Percentiles rank a stretch among this genome's conserved stretches.
Evolutionary conservation across 2,113 vertebrate genomes (phyloP).

Genomic region (Tringa solitaria): DNA sequence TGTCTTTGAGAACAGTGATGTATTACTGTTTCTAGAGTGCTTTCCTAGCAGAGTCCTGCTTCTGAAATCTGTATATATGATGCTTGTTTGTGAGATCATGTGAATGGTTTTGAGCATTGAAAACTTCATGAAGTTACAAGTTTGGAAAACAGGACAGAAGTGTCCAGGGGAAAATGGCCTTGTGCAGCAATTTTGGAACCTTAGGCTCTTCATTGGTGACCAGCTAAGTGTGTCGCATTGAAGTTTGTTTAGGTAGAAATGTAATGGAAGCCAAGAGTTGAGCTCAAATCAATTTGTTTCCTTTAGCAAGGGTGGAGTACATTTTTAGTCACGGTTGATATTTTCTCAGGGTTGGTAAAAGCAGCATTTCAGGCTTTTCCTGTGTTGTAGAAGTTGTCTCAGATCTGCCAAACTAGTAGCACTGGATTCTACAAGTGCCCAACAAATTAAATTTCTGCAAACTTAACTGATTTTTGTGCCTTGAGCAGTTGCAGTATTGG

Average conservation of each 20-base stretch:
- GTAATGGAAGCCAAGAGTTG: background rate
- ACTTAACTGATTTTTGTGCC: slow-evolving; percentile 9
- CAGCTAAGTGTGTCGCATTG: background rate
- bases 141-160: background rate
- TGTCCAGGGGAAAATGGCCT: background rate
- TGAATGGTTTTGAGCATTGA: background rate
- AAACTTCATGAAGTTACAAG: background rate
- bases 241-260: background rate
- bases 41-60: background rate
- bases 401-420: slow-evolving; percentile 31
- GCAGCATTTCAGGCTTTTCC: slow-evolving; percentile 53
- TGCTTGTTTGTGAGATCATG: background rate
- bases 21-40: background rate
- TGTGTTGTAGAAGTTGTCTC: background rate
- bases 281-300: slow-evolving; percentile 8
- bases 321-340: background rate
- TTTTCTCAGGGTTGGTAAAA: slow-evolving; percentile 31
- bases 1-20: background rate
- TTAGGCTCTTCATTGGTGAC: background rate
- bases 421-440: slow-evolving; percentile 35
- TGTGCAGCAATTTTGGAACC: background rate
- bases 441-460: background rate
- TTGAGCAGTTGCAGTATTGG: background rate
- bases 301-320: slow-evolving; percentile 16
- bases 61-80: background rate